phyloP scores from a whole-genome alignment of 1,140 invertebrate genomes.

The Acromyrmex echinatior region DNA sequence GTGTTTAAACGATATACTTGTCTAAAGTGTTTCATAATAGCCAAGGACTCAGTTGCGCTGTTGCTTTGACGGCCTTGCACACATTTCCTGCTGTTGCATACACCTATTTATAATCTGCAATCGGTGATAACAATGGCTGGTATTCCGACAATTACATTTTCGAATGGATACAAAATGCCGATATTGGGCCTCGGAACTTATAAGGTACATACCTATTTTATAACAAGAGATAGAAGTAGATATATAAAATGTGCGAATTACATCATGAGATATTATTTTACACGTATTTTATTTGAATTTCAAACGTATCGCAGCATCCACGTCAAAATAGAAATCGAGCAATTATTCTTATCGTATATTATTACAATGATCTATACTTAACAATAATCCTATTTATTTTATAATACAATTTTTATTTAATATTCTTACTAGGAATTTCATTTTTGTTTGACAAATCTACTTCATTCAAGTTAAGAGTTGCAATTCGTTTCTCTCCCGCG shows the following conservation, averaged over 20 bases:
- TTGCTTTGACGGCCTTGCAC: neutral
- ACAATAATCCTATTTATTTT: neutral
- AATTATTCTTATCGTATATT: neutral
- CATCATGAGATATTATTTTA: neutral
- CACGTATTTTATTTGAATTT: neutral
- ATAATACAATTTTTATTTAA: neutral
- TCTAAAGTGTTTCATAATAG: no score
- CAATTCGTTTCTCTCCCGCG: no score
- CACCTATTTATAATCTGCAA: neutral
- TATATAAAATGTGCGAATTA: neutral
- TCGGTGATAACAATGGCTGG: conserved; percentile 30
- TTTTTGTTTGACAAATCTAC: neutral
- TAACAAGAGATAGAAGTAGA: neutral
- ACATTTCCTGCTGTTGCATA: neutral
- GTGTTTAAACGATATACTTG: neutral
- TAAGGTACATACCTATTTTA: conserved; percentile 53
- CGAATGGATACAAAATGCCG: conserved; percentile 72
- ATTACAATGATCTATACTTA: neutral
- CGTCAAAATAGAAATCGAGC: neutral
- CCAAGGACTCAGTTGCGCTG: no score
- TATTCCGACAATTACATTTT: conserved; percentile 66
- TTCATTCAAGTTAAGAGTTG: neutral
- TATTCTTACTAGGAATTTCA: neutral
- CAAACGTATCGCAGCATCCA: neutral
- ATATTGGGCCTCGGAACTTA: conserved; percentile 67